A percentile compares a stretch with the other conserved stretches of the same genome.
These are phyloP conservation scores for Dicyrtomina minuta DNA, from an alignment of 2,888 invertebrate genomes.

Conservation along the genomic window DNA sequence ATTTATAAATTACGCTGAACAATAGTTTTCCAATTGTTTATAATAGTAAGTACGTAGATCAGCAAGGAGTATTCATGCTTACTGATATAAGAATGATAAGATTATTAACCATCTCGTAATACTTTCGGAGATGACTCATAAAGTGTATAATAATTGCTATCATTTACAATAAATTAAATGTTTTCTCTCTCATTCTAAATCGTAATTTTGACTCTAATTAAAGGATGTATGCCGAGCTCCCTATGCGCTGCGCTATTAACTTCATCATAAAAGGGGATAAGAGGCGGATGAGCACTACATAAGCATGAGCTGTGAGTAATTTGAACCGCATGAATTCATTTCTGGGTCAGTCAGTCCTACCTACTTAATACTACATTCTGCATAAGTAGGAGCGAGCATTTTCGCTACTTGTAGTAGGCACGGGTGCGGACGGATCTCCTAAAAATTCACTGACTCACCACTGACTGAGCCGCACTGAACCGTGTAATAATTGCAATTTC, in stretches of 20 bases:
- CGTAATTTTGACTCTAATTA: background rate
- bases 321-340: constrained; percentile 15
- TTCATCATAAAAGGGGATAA: background rate
- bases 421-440: background rate
- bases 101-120: too few species aligned
- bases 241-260: constrained; percentile 25
- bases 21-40: too few species aligned
- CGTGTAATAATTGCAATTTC: too few species aligned
- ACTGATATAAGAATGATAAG: too few species aligned
- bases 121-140: too few species aligned
- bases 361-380: too few species aligned
- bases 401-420: too few species aligned
- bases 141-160: background rate
- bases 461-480: too few species aligned
- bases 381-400: too few species aligned
- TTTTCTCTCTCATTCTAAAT: background rate
- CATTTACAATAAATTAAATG: background rate
- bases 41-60: too few species aligned
- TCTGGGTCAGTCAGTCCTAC: constrained; percentile 14
- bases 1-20: too few species aligned
- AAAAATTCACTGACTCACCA: background rate
- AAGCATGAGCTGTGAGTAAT: background rate
- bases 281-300: background rate
- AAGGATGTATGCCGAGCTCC: background rate
- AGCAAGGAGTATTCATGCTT: too few species aligned